Conservation (phyloP, 2,113 vertebrate genomes). For the Salvelinus namaycush region DNA sequence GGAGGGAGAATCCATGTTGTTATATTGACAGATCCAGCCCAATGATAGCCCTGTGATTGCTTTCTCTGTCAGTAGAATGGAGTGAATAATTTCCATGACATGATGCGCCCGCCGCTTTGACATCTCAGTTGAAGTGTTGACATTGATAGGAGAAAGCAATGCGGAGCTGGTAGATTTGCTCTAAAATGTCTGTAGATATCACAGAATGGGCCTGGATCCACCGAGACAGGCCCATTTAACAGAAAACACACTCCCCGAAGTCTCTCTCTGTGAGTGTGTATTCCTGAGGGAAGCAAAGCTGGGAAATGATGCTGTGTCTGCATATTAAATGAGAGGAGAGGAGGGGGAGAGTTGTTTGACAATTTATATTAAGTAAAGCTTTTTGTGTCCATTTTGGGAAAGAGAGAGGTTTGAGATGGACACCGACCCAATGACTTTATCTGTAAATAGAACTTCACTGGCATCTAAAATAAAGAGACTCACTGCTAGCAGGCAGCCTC, state of each 20-base stretch:
- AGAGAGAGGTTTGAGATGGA: neutral
- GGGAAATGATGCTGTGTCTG: neutral
- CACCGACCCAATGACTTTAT: neutral
- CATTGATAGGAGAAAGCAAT: neutral
- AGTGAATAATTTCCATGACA: slow-evolving; percentile 9
- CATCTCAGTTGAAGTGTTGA: slow-evolving; percentile 27
- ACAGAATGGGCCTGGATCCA: no score
- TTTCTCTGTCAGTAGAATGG: slow-evolving; percentile 5
- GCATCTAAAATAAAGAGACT: neutral
- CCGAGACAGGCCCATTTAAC: no score
- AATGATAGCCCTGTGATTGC: slow-evolving; percentile 25
- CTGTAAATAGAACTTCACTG: neutral
- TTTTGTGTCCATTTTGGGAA: neutral
- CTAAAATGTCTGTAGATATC: no score
- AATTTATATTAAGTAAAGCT: neutral
- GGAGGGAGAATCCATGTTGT: slow-evolving; percentile 6
- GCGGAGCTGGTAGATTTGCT: neutral
- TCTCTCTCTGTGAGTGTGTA: no score
- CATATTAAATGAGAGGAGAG: neutral
- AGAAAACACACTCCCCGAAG: no score
- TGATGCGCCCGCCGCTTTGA: slow-evolving; percentile 8
- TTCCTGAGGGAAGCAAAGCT: neutral
- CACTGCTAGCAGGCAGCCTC: no score
- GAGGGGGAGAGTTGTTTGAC: neutral
- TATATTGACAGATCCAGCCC: slow-evolving; percentile 40